Percentiles rank a stretch among this genome's conserved stretches.
Conservation (phyloP, 2,797 vertebrate genomes). For the Muscicapa comitata region DNA sequence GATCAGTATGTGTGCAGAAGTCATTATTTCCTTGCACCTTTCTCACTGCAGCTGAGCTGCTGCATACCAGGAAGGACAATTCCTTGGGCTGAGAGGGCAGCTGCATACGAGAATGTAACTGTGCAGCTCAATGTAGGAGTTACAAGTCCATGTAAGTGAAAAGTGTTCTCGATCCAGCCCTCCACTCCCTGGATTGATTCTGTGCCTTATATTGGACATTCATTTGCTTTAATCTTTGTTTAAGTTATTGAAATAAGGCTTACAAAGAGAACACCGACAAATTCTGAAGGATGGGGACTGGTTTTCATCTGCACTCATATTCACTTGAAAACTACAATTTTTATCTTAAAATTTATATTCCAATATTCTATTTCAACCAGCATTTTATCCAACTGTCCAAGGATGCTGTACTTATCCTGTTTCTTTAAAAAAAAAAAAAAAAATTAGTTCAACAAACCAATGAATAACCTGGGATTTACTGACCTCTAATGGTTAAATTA, state of each 20-base stretch:
- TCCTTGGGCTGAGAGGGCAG: neutral
- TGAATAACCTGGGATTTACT: constrained; percentile 55
- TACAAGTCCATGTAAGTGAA: accelerated
- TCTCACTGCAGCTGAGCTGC: neutral
- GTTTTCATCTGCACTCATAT: neutral
- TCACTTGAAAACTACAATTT: neutral
- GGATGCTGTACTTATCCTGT: neutral
- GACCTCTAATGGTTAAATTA: constrained; percentile 65
- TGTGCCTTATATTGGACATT: neutral
- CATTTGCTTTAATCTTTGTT: neutral
- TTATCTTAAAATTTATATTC: neutral
- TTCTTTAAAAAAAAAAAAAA: neutral
- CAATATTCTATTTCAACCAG: neutral
- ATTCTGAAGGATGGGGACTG: neutral
- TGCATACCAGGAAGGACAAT: neutral
- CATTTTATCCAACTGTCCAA: neutral
- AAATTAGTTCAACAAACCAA: neutral
- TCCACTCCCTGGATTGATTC: neutral
- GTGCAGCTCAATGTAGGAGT: neutral
- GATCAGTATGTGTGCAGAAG: neutral
- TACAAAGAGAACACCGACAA: neutral
- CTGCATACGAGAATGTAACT: neutral
- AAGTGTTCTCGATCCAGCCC: neutral
- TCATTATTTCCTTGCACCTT: neutral
- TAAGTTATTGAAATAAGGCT: neutral